Conservation (phyloP, 2,113 vertebrate genomes). For the Phyllostomus hastatus region DNA sequence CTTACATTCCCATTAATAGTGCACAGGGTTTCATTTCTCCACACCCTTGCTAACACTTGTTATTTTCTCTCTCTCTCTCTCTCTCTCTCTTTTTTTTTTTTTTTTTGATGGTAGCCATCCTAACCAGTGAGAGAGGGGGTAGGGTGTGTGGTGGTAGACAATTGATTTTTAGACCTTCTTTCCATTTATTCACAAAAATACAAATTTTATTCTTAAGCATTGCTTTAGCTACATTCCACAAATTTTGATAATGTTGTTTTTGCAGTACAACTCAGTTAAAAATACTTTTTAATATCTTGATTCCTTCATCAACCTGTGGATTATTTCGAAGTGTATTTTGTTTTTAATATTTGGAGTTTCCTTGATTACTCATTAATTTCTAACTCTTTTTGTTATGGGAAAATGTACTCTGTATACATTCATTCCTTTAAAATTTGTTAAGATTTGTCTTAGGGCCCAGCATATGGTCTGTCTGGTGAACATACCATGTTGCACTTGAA, state of each 20-base stretch:
- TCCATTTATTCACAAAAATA: background rate
- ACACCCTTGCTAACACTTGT: background rate
- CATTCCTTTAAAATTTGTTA: background rate
- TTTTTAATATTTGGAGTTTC: background rate
- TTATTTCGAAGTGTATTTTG: background rate
- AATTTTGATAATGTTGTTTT: background rate
- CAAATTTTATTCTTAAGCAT: background rate
- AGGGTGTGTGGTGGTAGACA: background rate
- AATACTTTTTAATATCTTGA: background rate
- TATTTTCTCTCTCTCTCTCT: background rate
- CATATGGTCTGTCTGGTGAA: background rate
- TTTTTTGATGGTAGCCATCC: background rate
- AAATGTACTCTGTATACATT: background rate
- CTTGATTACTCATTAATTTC: background rate
- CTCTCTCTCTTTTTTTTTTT: too few species aligned
- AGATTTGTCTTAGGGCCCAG: background rate
- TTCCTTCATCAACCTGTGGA: background rate
- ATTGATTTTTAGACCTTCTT: background rate
- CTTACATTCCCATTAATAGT: background rate
- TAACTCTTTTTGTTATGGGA: background rate
- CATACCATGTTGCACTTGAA: background rate
- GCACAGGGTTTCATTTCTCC: background rate
- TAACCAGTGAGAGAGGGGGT: background rate
- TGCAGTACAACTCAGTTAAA: background rate
- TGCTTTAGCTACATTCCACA: background rate